phyloP scores from a whole-genome alignment of 35 echinoderm and acorn worm species.

The Heliocidaris tuberculata region DNA sequence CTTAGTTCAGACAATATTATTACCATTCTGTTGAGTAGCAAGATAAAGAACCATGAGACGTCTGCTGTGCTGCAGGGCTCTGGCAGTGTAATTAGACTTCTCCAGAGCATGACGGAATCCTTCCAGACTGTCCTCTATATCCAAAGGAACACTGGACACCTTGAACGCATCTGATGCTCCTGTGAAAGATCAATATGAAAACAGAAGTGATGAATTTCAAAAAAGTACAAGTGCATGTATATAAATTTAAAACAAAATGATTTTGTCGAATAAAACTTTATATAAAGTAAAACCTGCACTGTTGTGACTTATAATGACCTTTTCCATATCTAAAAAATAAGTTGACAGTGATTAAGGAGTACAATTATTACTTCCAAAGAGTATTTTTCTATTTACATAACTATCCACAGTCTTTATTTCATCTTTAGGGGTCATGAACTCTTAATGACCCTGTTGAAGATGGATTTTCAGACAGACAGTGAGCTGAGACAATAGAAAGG shows the following conservation, averaged over 20 bases:
- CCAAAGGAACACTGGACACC: constrained; percentile 82
- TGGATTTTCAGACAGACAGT: too few relatives aligned
- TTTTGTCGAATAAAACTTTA: too few relatives aligned
- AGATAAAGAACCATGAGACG: constrained; percentile 86
- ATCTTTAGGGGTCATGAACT: too few relatives aligned
- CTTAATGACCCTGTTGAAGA: too few relatives aligned
- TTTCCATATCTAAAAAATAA: too few relatives aligned
- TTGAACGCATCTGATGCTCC: constrained; percentile 84
- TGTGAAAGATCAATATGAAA: not conserved
- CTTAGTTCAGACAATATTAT: not conserved
- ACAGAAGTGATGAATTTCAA: not conserved
- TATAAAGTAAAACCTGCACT: too few relatives aligned
- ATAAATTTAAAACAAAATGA: not conserved
- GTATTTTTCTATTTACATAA: too few relatives aligned
- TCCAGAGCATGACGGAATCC: constrained; percentile 78
- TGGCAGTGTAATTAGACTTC: constrained; percentile 84
- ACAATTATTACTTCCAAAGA: too few relatives aligned
- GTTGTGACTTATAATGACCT: too few relatives aligned
- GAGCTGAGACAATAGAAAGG: too few relatives aligned
- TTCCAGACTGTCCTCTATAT: constrained; percentile 72
- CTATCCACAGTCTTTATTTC: too few relatives aligned
- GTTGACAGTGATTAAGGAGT: too few relatives aligned
- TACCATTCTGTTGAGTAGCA: constrained; percentile 91
- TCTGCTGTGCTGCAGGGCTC: constrained; percentile 93
- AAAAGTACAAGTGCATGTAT: not conserved